Evolutionary conservation across 2,113 vertebrate species (phyloP), one percentile per base, ranked within the genome.

Genomic region (Melozone crissalis): DNA sequence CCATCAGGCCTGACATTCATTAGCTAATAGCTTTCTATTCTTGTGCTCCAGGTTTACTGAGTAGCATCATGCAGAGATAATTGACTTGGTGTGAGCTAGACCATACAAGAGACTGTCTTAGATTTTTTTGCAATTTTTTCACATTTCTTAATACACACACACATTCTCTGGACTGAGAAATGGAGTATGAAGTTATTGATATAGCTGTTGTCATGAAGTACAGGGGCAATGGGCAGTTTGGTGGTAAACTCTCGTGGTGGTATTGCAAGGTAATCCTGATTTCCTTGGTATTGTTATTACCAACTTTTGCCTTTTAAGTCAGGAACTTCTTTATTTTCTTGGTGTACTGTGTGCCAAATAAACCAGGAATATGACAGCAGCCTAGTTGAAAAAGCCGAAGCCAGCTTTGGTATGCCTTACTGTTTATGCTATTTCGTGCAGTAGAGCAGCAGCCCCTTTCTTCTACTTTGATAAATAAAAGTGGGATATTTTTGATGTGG

Each of bases 161-260:
- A 15, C 15, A 19, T 5, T 18, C 11, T 73, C 26, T 55, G 44
- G 39, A 8, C 22, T n/a, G 21, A 15, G n/a, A 65, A 75, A 43
- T 14, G 13, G 52, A 78, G 19, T 22, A 16, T 55, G 58, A 61
- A 59, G 71, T 33, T 78, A 27, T 39, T 77, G 35, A n/a, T 91
- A 16, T 1, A 47, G 30, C 69, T 87, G 5, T 67, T 73, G 47
- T 26, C 12, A 14, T 44, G 31, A 90, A 67, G 28, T 59, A 27
- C 0, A 2, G 17, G 11, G 10, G 4, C 0, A 0, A 8, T 11
- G 24, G 39, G 20, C 19, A 43, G 15, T 74, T 63, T 51, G 31
- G 23, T 86, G 35, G 21, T 57, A 67, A 68, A 37, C 16, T 67
- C 0, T 39, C 47, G 30, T 39, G 35, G 22, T 71, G 35, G 10